Evolutionary conservation across 2,797 vertebrate genomes (phyloP).

Genomic region (Centroberyx gerrardi): DNA sequence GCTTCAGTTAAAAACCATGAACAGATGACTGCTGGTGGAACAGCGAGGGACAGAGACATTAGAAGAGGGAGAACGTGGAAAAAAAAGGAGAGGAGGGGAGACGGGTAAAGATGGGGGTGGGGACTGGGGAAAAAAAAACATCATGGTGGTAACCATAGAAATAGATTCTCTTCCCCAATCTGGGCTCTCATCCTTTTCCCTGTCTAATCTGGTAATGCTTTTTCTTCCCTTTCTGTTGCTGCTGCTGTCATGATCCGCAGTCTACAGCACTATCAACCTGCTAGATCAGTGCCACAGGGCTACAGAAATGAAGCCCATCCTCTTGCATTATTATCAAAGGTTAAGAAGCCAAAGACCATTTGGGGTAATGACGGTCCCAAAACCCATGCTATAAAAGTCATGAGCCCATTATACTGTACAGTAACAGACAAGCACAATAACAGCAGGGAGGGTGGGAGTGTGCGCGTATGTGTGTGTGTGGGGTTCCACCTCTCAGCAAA

Average conservation of each 20-base stretch:
- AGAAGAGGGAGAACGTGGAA: constrained; percentile 55
- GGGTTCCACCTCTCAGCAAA: constrained; percentile 79
- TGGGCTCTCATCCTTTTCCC: constrained; percentile 72
- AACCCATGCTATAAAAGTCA: constrained; percentile 69
- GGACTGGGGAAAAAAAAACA: constrained; percentile 54
- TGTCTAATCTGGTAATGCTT: constrained; percentile 73
- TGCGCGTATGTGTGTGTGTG: constrained; percentile 61
- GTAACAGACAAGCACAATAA: constrained; percentile 72
- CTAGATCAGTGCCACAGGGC: constrained; percentile 62
- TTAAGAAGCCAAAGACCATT: constrained; percentile 76
- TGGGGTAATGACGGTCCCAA: constrained; percentile 70
- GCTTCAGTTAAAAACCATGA: constrained; percentile 66
- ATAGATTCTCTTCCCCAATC: constrained; percentile 77
- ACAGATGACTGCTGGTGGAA: constrained; percentile 74
- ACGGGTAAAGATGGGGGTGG: constrained; percentile 80
- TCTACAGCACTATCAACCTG: constrained; percentile 75
- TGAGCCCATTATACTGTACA: constrained; percentile 65
- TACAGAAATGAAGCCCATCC: constrained; percentile 65
- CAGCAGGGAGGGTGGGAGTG: constrained; percentile 68
- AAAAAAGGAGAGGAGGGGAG: constrained; percentile 73
- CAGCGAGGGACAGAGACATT: constrained; percentile 72
- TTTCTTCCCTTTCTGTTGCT: constrained; percentile 67
- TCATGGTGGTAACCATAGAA: constrained; percentile 81
- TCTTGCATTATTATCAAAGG: constrained; percentile 70
- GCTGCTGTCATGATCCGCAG: constrained; percentile 78